Conservation (phyloP, 2,797 vertebrate species). For the Channallabes apus region DNA sequence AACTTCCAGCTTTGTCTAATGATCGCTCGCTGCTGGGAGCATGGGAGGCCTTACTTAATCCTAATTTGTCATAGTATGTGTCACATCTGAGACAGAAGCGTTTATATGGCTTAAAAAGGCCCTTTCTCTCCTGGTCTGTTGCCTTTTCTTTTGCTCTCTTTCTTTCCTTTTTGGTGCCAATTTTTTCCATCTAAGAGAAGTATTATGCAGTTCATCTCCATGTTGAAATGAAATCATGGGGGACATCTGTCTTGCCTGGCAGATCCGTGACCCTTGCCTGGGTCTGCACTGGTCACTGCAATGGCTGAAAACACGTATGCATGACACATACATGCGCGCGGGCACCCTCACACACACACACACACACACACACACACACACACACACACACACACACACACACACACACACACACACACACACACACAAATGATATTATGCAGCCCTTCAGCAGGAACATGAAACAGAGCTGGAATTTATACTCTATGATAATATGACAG, state of each 20-base stretch:
- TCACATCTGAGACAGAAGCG: conserved; percentile 53
- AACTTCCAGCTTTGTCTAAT: conserved; percentile 54
- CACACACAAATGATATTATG: conserved; percentile 11
- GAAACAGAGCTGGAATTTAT: conserved; percentile 9
- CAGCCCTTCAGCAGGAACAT: conserved; percentile 9
- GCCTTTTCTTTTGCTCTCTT: conserved; percentile 30
- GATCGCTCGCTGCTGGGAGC: conserved; percentile 49
- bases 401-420: conserved; percentile 27
- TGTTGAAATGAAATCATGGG: conserved; percentile 50
- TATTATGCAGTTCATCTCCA: conserved; percentile 53
- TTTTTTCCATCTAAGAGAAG: conserved; percentile 27
- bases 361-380: no score
- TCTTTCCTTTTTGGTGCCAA: conserved; percentile 24
- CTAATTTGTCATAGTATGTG: conserved; percentile 60
- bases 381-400: conserved; percentile 26
- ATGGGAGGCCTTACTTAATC: conserved; percentile 46
- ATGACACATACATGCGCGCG: background rate
- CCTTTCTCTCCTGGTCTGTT: conserved; percentile 43
- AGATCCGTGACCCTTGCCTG: conserved; percentile 50
- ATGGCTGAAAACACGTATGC: conserved; percentile 19
- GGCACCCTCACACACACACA: no score
- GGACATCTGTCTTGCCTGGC: conserved; percentile 58
- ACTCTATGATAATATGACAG: conserved; percentile 14
- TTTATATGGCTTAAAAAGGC: conserved; percentile 56
- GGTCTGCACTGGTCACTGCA: conserved; percentile 25